Evolutionary conservation across 2,113 vertebrate species (phyloP), one percentile per base, ranked within the genome.

Genomic region (Gopherus flavomarginatus): DNA sequence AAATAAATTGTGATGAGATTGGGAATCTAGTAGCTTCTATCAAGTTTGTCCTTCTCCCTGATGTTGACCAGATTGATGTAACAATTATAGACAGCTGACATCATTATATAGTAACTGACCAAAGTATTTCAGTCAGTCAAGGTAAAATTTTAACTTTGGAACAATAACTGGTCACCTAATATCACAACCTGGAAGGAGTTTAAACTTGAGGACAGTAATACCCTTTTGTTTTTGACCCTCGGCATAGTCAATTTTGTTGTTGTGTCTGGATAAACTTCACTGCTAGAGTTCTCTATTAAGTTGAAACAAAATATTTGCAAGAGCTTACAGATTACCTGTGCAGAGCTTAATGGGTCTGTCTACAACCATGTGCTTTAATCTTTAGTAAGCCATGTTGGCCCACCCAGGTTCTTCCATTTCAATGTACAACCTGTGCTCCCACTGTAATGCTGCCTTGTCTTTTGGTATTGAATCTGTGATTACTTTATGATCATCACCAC

Each of bases 171-270:
- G 56, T 57, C 27, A 57, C 26, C 11, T 57, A 57, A 57, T 26
- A 57, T 57, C 56, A 57, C 24, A 26, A 11, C 56, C 56, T 27
- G 26, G 56, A 57, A 57, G 56, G 56, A 57, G 26, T 27, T 57
- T 57, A 27, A 57, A 57, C 11, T 90, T 86, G 93, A 97, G 95
- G 97, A 97, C 96, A 97, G 96, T 97, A 95, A 90, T 78, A 92
- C 93, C 93, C 96, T 88, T 97, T 97, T 96, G 96, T 96, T 93
- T 96, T 87, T 93, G 94, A 96, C 93, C 93, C 96, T 93, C 96
- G 95, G 90, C 87, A 95, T 88, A 94, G 24, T 57, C 26, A 57
- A 95, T 90, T 92, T 90, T 94, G 95, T 96, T 96, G 95, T 29
- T 95, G 89, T 97, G 54, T 24, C 54, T 54, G 54, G 54, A 54